Conservation (phyloP, 2,113 vertebrate species). For the Seriola aureovittata region DNA sequence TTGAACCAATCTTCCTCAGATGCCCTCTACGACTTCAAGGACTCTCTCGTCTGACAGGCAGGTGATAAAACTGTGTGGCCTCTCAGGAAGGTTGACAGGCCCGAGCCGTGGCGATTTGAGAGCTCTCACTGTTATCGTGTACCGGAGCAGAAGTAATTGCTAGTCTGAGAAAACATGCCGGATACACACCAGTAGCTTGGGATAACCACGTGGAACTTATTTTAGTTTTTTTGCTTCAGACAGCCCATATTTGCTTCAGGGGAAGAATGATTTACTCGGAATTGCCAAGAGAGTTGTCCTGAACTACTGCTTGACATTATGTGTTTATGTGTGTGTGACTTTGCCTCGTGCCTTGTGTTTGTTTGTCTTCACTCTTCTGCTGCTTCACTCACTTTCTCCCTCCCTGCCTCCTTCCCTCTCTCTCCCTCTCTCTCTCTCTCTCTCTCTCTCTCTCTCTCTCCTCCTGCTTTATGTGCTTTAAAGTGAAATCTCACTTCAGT, state of each 20-base stretch:
- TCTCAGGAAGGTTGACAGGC: slow-evolving; percentile 26
- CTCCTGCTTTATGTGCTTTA: not conserved
- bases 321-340: slow-evolving; percentile 39
- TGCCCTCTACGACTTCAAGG: not conserved
- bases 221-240: slow-evolving; percentile 34
- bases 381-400: not conserved
- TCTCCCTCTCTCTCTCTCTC: not conserved
- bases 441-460: not conserved
- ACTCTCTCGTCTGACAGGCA: slow-evolving; percentile 28
- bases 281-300: slow-evolving; percentile 32
- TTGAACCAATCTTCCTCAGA: not conserved
- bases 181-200: slow-evolving; percentile 23
- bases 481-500: slow-evolving; percentile 17
- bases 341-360: slow-evolving; percentile 16
- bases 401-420: not conserved
- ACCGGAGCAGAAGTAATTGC: slow-evolving; percentile 57
- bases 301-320: slow-evolving; percentile 37
- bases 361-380: slow-evolving; percentile 18
- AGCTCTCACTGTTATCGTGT: slow-evolving; percentile 36
- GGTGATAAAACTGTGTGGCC: slow-evolving; percentile 40
- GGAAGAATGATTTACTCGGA: slow-evolving; percentile 49
- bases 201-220: slow-evolving; percentile 58
- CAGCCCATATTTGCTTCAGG: slow-evolving; percentile 18
- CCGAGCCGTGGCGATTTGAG: slow-evolving; percentile 4
- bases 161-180: slow-evolving; percentile 48